These are phyloP conservation scores for Epizoanthus ramosus DNA, from an alignment of 92 coral and sea anemone genomes.

Conservation along the genomic window DNA sequence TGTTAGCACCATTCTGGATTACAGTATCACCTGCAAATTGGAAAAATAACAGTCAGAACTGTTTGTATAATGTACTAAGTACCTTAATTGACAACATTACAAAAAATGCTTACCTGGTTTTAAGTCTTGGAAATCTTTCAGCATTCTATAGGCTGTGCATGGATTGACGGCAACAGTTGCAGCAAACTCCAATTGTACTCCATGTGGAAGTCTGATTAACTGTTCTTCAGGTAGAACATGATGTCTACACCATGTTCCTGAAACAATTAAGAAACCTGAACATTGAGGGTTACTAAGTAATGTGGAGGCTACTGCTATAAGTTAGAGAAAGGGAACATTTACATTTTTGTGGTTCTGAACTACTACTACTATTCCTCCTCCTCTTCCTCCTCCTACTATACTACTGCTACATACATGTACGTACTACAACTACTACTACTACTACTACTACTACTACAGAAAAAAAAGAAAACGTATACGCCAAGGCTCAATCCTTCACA, in stretches of 20 bases:
- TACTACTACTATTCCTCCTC: too few relatives aligned
- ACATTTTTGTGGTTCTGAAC: too few relatives aligned
- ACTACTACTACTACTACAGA: too few relatives aligned
- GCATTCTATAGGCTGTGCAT: constrained; percentile 96
- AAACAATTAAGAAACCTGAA: neutral
- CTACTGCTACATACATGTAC: too few relatives aligned
- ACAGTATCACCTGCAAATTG: constrained; percentile 78
- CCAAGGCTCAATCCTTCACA: too few relatives aligned
- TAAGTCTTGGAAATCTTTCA: constrained; percentile 90
- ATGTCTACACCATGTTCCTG: constrained; percentile 83
- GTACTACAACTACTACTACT: too few relatives aligned
- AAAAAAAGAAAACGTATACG: too few relatives aligned
- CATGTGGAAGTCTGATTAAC: constrained; percentile 77
- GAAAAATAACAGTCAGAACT: neutral
- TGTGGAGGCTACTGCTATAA: too few relatives aligned
- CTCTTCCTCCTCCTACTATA: too few relatives aligned
- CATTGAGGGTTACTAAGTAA: neutral
- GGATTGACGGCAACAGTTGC: constrained; percentile 94
- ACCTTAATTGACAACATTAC: neutral
- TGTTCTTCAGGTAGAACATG: constrained; percentile 69
- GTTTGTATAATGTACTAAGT: neutral
- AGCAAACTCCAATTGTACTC: constrained; percentile 76
- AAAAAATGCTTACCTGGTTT: constrained; percentile 71
- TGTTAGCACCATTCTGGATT: constrained; percentile 96
- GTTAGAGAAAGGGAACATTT: too few relatives aligned